A percentile compares a stretch with the other conserved stretches of the same genome.
These are phyloP conservation scores for Tetramorium bicarinatum DNA, from an alignment of 2,888 invertebrate genomes.

Conservation along the genomic window DNA sequence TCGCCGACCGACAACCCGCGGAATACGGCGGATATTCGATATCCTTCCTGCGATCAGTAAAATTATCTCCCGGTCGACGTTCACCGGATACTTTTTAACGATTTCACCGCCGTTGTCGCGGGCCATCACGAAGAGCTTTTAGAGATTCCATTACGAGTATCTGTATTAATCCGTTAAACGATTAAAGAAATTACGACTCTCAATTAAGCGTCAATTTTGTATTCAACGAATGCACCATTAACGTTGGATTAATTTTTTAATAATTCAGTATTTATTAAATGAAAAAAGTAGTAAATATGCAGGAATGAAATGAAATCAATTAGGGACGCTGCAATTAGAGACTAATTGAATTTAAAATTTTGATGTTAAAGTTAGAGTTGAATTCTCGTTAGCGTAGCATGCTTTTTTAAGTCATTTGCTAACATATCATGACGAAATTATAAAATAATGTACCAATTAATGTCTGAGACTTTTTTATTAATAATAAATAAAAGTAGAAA, in stretches of 20 bases:
- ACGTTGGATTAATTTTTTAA: background rate
- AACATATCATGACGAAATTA: background rate
- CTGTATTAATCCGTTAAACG: slow-evolving; percentile 8
- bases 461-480: background rate
- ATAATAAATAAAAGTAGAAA: background rate
- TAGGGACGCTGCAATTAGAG: background rate
- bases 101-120: slow-evolving; percentile 16
- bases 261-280: background rate
- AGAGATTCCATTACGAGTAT: background rate
- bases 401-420: background rate
- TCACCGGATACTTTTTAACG: slow-evolving; percentile 36
- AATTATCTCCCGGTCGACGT: slow-evolving; percentile 56
- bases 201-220: background rate
- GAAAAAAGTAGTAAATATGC: background rate
- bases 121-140: background rate
- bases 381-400: background rate
- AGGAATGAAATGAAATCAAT: background rate
- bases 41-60: slow-evolving; percentile 72
- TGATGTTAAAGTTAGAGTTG: background rate
- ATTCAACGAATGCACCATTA: background rate
- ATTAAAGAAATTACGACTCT: background rate
- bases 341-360: background rate
- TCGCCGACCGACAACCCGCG: slow-evolving; percentile 46
- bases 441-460: background rate
- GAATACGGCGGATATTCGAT: slow-evolving; percentile 57